Conservation (phyloP, 1,140 invertebrate genomes). For the Contarinia nasturtii region DNA sequence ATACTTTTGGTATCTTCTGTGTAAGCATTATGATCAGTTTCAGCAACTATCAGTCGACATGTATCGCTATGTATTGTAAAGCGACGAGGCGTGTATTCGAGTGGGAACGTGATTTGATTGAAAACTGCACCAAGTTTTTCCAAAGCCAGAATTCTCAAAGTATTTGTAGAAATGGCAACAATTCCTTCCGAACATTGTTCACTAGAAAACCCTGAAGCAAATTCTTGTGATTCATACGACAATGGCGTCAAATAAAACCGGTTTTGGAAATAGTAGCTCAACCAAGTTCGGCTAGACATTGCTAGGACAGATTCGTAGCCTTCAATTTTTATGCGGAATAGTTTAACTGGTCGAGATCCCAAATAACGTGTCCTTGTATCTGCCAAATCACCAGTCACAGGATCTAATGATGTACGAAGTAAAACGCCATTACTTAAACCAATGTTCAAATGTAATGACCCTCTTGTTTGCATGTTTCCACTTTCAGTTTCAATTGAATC, state of each 20-base stretch:
- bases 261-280: slow-evolving; percentile 98
- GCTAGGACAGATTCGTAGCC: slow-evolving; percentile 91
- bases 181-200: slow-evolving; percentile 99
- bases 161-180: slow-evolving; percentile 96
- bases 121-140: slow-evolving; percentile 98
- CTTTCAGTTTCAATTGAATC: slow-evolving; percentile 35
- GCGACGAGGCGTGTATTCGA: slow-evolving; percentile 91
- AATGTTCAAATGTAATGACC: slow-evolving; percentile 89
- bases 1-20: slow-evolving; percentile 93
- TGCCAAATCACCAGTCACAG: slow-evolving; percentile 88
- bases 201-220: slow-evolving; percentile 71
- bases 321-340: slow-evolving; percentile 90
- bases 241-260: slow-evolving; percentile 87
- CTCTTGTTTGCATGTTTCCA: slow-evolving; percentile 29
- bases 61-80: slow-evolving; percentile 87
- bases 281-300: slow-evolving; percentile 94
- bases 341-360: slow-evolving; percentile 85
- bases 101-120: slow-evolving; percentile 79
- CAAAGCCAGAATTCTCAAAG: slow-evolving; percentile 87
- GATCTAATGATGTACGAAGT: slow-evolving; percentile 86
- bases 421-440: slow-evolving; percentile 94
- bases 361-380: slow-evolving; percentile 94
- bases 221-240: slow-evolving; percentile 92
- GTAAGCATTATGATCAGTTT: slow-evolving; percentile 97
- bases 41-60: slow-evolving; percentile 81